Evolutionary conservation across 2,888 invertebrate genomes (phyloP), one percentile per base, ranked within the genome.

Genomic region (Hoplodrina blanda): DNA sequence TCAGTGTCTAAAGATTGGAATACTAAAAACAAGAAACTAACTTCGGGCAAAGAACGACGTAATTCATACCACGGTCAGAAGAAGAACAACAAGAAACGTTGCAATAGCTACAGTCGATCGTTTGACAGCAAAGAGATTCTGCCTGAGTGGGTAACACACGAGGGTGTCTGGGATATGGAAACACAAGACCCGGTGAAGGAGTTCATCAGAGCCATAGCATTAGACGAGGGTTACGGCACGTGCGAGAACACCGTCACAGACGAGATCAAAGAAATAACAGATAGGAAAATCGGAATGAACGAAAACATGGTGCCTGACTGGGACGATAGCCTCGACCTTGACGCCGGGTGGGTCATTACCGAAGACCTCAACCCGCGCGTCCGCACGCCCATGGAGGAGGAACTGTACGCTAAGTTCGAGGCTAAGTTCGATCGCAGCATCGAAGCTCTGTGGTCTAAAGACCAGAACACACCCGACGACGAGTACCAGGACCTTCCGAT

Each of bases 351-450:
- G 95, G 88, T 91, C 74, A 86, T 93, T 66, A 83, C 90, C 5
- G 94, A 93, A 33, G 92, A 92, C 69, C 85, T 91, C 7, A 87
- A 88, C 30, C 91, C 91, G 41, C 89, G 90, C 71, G 90, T 88
- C 17, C 89, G 89, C 67, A 88, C 92, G 50, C 95, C 95, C 19
- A 86, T 89, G 84, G 96, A 97, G 84, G 94, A 95, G 81, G 95
- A 96, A 85, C 91, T 96, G 68, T 96, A 97, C 82, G 97, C 97
- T 6, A 96, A 96, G 83, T 96, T 97, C 84, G 96, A 97, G 87
- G 97, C 97, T 10, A 97, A 97, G 91, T 97, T 97, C 89, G 97
- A 97, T 89, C 96, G 96, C 80, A 97, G 96, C 88, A 96, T 97
- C 78, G 97, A 97, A 90, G 97, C 97, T 52, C 92, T 97, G 71